Conservation (phyloP, 2,888 invertebrate species). For the Chalcosyrphus nemorum region DNA sequence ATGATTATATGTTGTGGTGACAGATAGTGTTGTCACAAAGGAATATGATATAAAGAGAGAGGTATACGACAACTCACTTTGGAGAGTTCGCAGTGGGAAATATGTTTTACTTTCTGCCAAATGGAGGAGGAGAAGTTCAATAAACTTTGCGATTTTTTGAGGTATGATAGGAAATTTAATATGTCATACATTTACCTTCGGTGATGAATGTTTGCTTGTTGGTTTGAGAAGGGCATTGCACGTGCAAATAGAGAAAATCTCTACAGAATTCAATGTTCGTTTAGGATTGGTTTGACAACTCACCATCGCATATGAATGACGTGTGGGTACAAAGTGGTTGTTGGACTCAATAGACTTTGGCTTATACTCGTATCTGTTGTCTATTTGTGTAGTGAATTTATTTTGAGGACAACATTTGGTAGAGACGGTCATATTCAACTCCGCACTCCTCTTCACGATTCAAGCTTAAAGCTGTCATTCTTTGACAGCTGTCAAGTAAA, state of each 20-base stretch:
- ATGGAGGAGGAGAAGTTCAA: slow-evolving; percentile 23
- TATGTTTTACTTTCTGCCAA: slow-evolving; percentile 35
- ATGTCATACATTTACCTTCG: neutral
- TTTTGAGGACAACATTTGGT: too few relatives aligned
- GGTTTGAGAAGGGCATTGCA: neutral
- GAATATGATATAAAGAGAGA: slow-evolving; percentile 36
- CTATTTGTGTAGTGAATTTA: too few relatives aligned
- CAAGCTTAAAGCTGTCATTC: too few relatives aligned
- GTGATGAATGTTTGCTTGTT: neutral
- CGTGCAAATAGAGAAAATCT: slow-evolving; percentile 1
- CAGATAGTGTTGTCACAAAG: slow-evolving; percentile 54
- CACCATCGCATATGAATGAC: too few relatives aligned
- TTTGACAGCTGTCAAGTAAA: too few relatives aligned
- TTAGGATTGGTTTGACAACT: neutral
- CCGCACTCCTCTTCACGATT: too few relatives aligned
- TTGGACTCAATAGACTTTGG: too few relatives aligned
- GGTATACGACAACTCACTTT: slow-evolving; percentile 27
- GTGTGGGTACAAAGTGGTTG: too few relatives aligned
- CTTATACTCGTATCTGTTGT: too few relatives aligned
- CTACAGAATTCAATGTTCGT: neutral
- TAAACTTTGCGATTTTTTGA: slow-evolving; percentile 34
- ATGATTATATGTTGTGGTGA: slow-evolving; percentile 37
- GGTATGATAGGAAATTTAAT: neutral
- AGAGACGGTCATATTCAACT: too few relatives aligned
- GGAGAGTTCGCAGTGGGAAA: slow-evolving; percentile 37